Evolutionary conservation across 2,113 vertebrate genomes (phyloP).

Genomic region (Mus musculus): DNA sequence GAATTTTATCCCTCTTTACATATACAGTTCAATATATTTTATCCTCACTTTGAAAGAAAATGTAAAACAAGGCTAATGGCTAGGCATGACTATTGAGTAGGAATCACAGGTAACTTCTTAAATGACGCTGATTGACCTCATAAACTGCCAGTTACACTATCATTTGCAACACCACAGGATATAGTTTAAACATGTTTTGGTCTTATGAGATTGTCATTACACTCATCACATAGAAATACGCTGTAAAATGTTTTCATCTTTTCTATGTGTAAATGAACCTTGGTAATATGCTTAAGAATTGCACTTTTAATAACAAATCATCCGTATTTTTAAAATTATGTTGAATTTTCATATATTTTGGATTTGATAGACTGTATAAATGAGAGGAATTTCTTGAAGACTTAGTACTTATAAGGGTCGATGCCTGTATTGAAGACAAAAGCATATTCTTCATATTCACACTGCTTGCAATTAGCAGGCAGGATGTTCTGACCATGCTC

Average conservation of each 20-base stretch:
- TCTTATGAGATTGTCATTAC: not conserved
- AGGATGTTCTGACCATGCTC: not conserved
- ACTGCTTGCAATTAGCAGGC: not conserved
- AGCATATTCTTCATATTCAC: slow-evolving; percentile 11
- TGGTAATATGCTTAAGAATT: not conserved
- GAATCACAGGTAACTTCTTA: not conserved
- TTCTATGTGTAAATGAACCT: not conserved
- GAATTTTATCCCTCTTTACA: not conserved
- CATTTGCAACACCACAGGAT: not conserved
- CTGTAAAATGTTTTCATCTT: not conserved
- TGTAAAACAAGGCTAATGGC: not conserved
- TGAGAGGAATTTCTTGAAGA: not conserved
- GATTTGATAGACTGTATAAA: not conserved
- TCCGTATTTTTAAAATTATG: not conserved
- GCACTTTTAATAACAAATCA: not conserved
- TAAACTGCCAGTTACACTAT: not conserved
- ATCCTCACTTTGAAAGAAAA: slow-evolving; percentile 9
- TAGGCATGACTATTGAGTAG: not conserved
- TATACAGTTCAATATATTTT: slow-evolving; percentile 50
- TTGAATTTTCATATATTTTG: slow-evolving; percentile 29
- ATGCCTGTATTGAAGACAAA: not conserved
- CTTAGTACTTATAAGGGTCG: not conserved
- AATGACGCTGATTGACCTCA: not conserved
- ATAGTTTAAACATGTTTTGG: slow-evolving; percentile 3
- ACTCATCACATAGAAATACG: not conserved